These are phyloP conservation scores for Zaprionus kolodkinae DNA, from an alignment of 1,140 invertebrate species.

Conservation along the genomic window DNA sequence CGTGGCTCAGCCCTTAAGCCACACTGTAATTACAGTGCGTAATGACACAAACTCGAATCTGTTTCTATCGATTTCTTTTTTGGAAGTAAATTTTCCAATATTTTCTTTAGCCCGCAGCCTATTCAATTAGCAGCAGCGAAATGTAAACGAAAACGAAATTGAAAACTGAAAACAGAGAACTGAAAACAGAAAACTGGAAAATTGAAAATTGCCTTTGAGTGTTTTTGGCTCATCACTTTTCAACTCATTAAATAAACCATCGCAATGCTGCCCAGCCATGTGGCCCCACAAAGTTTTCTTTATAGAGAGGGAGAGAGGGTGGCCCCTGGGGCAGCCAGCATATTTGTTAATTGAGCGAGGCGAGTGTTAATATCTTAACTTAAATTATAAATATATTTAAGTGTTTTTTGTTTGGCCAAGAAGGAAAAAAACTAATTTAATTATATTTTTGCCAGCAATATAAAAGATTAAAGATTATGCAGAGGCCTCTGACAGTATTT, in stretches of 20 bases:
- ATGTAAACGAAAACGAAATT: conserved; percentile 19
- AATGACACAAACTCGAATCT: background rate
- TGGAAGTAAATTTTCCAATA: background rate
- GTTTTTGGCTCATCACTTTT: conserved; percentile 37
- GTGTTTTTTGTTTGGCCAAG: background rate
- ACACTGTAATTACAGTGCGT: background rate
- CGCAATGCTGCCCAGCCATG: conserved; percentile 28
- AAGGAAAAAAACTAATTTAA: background rate
- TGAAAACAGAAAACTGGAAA: conserved; percentile 30
- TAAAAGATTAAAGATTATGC: background rate
- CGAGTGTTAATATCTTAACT: conserved; percentile 13
- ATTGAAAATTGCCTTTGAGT: conserved; percentile 33
- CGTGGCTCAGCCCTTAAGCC: conserved; percentile 31
- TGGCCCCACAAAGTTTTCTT: conserved; percentile 24
- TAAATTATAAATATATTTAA: conserved; percentile 9
- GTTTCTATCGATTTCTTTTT: conserved; percentile 29
- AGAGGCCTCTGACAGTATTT: too few species aligned
- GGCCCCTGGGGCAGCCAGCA: conserved; percentile 15
- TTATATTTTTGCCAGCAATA: background rate
- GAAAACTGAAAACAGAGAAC: conserved; percentile 18
- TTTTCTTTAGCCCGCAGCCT: conserved; percentile 2
- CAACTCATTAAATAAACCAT: conserved; percentile 40
- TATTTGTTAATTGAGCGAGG: conserved; percentile 10
- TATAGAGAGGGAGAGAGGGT: background rate
- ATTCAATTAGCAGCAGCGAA: conserved; percentile 40